Conservation (phyloP, 2,888 invertebrate genomes). For the Pyrocoelia pectoralis region DNA sequence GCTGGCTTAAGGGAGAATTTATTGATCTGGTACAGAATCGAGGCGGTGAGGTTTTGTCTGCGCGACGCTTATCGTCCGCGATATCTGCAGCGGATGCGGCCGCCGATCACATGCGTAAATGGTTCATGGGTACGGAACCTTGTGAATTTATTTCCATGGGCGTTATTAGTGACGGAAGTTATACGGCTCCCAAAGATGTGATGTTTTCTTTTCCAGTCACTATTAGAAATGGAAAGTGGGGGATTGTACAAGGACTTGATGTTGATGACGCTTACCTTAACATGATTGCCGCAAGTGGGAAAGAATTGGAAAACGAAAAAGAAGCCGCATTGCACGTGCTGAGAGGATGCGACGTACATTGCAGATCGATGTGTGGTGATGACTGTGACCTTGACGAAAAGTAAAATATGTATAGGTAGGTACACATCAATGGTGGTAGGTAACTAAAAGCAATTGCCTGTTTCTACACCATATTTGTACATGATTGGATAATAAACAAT, state of each 20-base stretch:
- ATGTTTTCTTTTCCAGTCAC: conserved; percentile 96
- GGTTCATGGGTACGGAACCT: conserved; percentile 87
- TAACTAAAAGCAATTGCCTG: no score
- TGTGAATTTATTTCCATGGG: conserved; percentile 94
- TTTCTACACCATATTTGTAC: no score
- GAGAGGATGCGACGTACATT: conserved; percentile 66
- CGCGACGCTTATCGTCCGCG: conserved; percentile 97
- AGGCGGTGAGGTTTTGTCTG: conserved; percentile 96
- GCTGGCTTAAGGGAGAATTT: conserved; percentile 83
- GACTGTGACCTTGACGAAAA: no score
- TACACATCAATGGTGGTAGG: no score
- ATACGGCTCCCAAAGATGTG: conserved; percentile 87
- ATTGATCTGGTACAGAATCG: conserved; percentile 94
- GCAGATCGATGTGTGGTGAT: no score
- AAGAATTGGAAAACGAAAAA: conserved; percentile 89
- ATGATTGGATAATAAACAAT: no score
- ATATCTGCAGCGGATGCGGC: conserved; percentile 99
- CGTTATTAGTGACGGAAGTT: conserved; percentile 94
- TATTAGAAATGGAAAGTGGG: conserved; percentile 80
- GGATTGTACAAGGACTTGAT: conserved; percentile 84
- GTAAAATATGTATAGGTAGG: no score
- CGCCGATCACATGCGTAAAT: conserved; percentile 96
- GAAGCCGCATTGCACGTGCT: conserved; percentile 85
- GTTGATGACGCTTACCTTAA: conserved; percentile 84
- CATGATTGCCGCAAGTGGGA: conserved; percentile 85